These are phyloP conservation scores for Gallirallus australis DNA, from an alignment of 2,797 vertebrate species.

Conservation along the genomic window DNA sequence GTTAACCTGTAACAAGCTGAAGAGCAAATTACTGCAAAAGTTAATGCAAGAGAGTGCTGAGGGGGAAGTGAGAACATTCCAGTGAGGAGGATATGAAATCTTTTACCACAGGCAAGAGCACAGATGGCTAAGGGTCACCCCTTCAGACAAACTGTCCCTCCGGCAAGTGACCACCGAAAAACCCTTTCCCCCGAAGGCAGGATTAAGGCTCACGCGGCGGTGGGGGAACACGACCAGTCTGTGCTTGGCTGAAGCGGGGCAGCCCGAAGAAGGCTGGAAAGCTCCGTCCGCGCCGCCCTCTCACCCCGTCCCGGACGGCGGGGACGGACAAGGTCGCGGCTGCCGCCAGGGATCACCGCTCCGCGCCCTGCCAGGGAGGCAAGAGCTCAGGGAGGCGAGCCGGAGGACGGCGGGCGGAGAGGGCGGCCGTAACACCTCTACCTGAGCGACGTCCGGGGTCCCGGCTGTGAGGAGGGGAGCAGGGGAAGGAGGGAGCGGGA, in stretches of 20 bases:
- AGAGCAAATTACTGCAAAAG: rapidly evolving
- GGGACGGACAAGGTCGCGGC: background rate
- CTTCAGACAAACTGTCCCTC: background rate
- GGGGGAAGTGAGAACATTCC: too few species aligned
- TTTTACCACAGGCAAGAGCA: background rate
- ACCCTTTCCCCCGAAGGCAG: rapidly evolving
- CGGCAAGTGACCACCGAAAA: background rate
- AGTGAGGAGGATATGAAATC: rapidly evolving
- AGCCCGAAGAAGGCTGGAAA: rapidly evolving
- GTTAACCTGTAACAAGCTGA: background rate
- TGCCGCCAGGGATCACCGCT: rapidly evolving
- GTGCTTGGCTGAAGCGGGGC: background rate
- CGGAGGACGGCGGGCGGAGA: too few species aligned
- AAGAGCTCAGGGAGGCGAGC: background rate
- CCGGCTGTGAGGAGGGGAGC: too few species aligned
- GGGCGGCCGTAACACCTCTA: too few species aligned
- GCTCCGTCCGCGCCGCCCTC: background rate
- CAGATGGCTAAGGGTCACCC: rapidly evolving
- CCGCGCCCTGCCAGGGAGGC: background rate
- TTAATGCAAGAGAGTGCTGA: rapidly evolving
- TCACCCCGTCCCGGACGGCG: background rate
- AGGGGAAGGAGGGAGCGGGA: too few species aligned
- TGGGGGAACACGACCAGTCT: rapidly evolving
- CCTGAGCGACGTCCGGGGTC: too few species aligned
- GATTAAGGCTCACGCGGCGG: rapidly evolving